Evolutionary conservation across 1,140 invertebrate species (phyloP).

Genomic region (Lycorma delicatula): DNA sequence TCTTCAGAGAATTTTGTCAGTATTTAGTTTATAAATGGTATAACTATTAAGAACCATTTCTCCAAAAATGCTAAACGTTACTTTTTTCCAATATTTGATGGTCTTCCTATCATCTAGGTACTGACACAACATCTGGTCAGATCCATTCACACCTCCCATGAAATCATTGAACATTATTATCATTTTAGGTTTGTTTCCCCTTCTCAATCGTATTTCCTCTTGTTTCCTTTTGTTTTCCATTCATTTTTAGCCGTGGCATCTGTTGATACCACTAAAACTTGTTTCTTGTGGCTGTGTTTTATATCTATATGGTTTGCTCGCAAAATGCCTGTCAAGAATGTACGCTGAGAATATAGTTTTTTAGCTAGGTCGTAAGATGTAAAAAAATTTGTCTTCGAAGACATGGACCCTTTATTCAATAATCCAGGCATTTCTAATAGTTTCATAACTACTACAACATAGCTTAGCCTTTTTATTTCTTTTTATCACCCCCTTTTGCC

Average conservation of each 20-base stretch:
- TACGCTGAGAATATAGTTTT: background rate
- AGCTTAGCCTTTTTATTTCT: background rate
- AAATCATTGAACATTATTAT: conserved; percentile 15
- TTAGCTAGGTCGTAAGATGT: conserved; percentile 1
- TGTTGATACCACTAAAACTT: conserved; percentile 15
- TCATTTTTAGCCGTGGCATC: conserved; percentile 11
- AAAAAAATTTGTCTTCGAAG: conserved; percentile 7
- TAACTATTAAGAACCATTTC: conserved; percentile 8
- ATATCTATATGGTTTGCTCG: background rate
- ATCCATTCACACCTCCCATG: conserved; percentile 15
- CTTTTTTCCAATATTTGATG: conserved; percentile 12
- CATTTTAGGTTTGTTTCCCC: conserved; percentile 14
- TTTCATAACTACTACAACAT: background rate
- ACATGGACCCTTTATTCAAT: conserved; percentile 6
- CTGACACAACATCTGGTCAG: conserved; percentile 12
- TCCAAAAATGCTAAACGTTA: conserved; percentile 26
- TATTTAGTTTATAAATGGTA: conserved; percentile 3
- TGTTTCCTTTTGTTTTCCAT: background rate
- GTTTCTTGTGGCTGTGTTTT: conserved; percentile 16
- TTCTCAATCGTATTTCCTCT: background rate
- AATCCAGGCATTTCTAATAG: conserved; percentile 1
- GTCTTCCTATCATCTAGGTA: conserved; percentile 10
- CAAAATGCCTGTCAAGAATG: background rate
- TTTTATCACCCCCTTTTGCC: background rate
- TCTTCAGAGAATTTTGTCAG: conserved; percentile 7